phyloP scores from a whole-genome alignment of 2,113 vertebrate genomes.

The Clarias batrachus region DNA sequence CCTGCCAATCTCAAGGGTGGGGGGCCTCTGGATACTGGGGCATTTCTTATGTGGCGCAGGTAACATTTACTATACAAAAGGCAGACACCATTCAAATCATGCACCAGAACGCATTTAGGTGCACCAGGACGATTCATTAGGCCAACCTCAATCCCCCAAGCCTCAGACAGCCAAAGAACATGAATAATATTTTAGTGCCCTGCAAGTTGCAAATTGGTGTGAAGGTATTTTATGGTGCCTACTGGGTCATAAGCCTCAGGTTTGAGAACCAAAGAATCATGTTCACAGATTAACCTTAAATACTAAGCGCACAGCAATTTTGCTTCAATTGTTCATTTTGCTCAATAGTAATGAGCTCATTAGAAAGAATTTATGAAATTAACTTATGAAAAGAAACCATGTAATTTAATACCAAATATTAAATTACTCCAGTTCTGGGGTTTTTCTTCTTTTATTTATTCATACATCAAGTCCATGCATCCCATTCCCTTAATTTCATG shows the following conservation, averaged over 20 bases:
- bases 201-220: no score
- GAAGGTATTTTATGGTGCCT: no score
- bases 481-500: background rate
- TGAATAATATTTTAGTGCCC: no score
- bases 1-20: no score
- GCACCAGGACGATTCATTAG: background rate
- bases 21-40: background rate
- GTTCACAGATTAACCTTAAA: background rate
- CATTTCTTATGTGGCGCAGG: background rate
- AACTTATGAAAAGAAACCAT: background rate
- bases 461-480: background rate
- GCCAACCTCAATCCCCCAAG: no score
- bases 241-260: no score
- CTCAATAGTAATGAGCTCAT: background rate
- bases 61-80: no score
- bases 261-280: background rate
- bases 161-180: no score
- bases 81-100: background rate
- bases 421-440: background rate
- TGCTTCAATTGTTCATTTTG: background rate
- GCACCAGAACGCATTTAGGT: background rate
- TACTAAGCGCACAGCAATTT: background rate
- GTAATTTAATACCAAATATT: background rate
- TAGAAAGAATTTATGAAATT: no score
- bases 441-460: background rate